Conservation (phyloP, 1,140 invertebrate species). For the Paramacrobiotus metropolitanus region DNA sequence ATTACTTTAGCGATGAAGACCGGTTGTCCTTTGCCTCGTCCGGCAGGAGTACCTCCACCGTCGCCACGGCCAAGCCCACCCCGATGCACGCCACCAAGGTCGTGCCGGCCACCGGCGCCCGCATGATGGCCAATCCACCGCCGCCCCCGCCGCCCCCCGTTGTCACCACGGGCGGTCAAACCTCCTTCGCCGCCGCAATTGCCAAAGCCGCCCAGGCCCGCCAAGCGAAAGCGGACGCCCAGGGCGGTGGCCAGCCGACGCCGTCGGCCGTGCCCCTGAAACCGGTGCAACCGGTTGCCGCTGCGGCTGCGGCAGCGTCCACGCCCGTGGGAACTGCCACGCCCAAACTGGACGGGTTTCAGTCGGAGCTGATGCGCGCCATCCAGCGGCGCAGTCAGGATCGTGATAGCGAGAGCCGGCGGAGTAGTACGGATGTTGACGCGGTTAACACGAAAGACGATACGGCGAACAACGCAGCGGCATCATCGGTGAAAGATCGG, state of each 20-base stretch:
- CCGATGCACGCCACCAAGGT: background rate
- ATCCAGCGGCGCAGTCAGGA: slow-evolving; percentile 3
- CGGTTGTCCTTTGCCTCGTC: background rate
- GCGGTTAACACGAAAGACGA: background rate
- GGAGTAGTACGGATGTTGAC: background rate
- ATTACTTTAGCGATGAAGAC: slow-evolving; percentile 4
- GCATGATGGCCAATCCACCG: background rate
- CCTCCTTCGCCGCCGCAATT: background rate
- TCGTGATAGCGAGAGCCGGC: background rate
- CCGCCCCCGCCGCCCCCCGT: slow-evolving; percentile 2
- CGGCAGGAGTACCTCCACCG: background rate
- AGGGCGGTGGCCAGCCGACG: background rate
- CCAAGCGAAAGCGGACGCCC: background rate
- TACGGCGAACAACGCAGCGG: background rate
- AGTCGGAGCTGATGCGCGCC: background rate
- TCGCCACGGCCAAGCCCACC: background rate
- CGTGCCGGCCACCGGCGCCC: background rate
- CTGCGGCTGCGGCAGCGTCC: background rate
- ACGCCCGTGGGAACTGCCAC: no score
- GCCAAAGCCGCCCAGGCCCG: slow-evolving; percentile 1
- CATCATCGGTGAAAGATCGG: background rate
- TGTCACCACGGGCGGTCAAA: background rate
- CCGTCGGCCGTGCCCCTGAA: background rate
- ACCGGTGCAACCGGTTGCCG: background rate
- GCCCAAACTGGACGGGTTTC: background rate